Conservation (phyloP, 2,797 vertebrate species). For the Tenualosa thibaudeaui region DNA sequence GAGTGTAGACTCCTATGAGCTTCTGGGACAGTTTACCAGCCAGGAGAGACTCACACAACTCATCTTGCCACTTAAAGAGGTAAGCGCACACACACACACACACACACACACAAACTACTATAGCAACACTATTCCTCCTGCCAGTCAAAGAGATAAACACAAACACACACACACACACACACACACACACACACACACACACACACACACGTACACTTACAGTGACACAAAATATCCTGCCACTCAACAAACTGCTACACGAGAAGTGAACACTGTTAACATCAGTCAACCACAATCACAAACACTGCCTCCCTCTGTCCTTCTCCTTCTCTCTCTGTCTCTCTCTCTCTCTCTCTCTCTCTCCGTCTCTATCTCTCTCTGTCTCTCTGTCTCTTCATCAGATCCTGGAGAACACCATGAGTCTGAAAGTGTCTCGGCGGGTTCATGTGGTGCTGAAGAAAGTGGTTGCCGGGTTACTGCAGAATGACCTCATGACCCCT, state of each 20-base stretch:
- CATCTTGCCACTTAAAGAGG: background rate
- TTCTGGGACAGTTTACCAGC: conserved; percentile 63
- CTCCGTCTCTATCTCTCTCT: background rate
- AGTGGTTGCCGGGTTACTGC: conserved; percentile 84
- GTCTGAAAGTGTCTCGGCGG: conserved; percentile 86
- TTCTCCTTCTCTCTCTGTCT: background rate
- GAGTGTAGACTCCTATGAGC: conserved; percentile 92
- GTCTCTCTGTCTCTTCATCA: conserved; percentile 49
- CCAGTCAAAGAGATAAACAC: background rate
- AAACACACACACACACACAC: too few species aligned
- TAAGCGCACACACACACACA: background rate
- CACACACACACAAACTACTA: background rate
- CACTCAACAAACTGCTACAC: too few species aligned
- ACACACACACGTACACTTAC: too few species aligned
- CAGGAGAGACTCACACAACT: background rate
- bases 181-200: too few species aligned
- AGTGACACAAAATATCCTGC: too few species aligned
- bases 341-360: background rate
- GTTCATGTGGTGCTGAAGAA: conserved; percentile 85
- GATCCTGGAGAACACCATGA: conserved; percentile 86
- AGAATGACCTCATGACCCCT: conserved; percentile 81
- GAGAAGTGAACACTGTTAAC: too few species aligned
- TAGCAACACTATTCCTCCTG: background rate
- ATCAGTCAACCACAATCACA: too few species aligned
- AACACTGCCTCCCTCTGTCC: background rate